Evolutionary conservation across 1,140 invertebrate species (phyloP).

Genomic region (Drosophila nikananu): DNA sequence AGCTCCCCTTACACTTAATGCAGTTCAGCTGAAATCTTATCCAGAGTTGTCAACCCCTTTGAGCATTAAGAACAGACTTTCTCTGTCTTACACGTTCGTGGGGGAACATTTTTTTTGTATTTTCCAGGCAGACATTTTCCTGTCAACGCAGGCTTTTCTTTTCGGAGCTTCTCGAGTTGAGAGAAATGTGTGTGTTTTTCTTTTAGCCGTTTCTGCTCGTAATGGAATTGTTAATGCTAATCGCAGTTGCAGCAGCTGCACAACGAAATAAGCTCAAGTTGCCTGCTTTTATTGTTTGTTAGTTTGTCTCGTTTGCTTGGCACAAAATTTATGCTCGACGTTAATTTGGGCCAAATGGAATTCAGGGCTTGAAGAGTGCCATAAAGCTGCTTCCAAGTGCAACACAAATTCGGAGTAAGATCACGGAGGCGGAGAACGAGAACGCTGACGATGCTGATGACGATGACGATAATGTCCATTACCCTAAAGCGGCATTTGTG

Average conservation of each 20-base stretch:
- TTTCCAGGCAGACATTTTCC: conserved; percentile 7
- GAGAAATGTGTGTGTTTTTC: conserved; percentile 36
- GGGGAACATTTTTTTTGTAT: not conserved
- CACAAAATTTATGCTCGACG: conserved; percentile 48
- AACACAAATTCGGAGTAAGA: conserved; percentile 25
- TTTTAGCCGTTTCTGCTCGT: conserved; percentile 50
- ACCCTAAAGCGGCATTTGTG: conserved; percentile 57
- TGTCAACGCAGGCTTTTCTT: conserved; percentile 68
- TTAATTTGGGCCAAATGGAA: conserved; percentile 57
- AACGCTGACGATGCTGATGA: conserved; percentile 22
- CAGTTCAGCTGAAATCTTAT: conserved; percentile 5
- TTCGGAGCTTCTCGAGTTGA: conserved; percentile 30
- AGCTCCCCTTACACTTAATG: not conserved
- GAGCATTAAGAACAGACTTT: conserved; percentile 8
- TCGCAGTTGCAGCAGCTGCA: conserved; percentile 26
- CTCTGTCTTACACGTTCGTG: not conserved
- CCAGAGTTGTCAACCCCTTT: conserved; percentile 23
- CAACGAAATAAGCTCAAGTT: conserved; percentile 11
- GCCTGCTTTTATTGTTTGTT: conserved; percentile 33
- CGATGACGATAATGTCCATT: conserved; percentile 30
- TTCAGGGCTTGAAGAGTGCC: conserved; percentile 31
- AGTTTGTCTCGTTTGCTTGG: conserved; percentile 31
- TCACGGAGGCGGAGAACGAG: not conserved
- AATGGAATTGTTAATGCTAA: conserved; percentile 80
- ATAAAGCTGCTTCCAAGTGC: conserved; percentile 43